These are phyloP conservation scores for Ctenodactylus gundi DNA, from an alignment of 2,113 vertebrate species.

Conservation along the genomic window DNA sequence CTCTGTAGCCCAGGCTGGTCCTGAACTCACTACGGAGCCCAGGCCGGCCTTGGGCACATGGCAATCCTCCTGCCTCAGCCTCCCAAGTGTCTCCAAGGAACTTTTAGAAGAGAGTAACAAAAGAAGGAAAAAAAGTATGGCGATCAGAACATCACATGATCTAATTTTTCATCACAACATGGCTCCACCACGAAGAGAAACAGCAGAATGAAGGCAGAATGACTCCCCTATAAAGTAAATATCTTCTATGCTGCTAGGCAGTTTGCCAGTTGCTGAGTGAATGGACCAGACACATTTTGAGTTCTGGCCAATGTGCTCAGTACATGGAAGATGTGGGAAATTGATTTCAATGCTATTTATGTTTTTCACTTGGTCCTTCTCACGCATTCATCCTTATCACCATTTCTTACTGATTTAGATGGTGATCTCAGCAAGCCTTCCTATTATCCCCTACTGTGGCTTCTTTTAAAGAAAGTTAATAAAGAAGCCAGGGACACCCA, in stretches of 20 bases:
- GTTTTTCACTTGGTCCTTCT: not conserved
- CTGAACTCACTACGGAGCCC: too few species aligned
- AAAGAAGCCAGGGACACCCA: not conserved
- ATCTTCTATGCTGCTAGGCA: not conserved
- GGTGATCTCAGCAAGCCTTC: not conserved
- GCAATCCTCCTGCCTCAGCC: too few species aligned
- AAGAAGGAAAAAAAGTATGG: not conserved
- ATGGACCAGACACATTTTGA: not conserved
- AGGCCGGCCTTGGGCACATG: too few species aligned
- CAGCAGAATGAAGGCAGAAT: not conserved
- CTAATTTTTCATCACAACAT: not conserved
- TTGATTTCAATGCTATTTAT: not conserved
- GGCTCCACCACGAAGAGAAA: not conserved
- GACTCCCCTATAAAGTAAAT: not conserved
- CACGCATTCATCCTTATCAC: not conserved
- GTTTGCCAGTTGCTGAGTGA: not conserved
- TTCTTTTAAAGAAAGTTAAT: conserved; percentile 25
- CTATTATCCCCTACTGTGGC: not conserved
- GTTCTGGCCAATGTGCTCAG: not conserved
- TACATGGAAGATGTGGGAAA: not conserved
- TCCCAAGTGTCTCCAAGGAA: not conserved
- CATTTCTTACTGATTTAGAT: not conserved
- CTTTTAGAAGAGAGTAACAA: conserved; percentile 20
- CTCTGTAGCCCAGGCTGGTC: too few species aligned
- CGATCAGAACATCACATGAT: not conserved